A percentile compares a stretch with the other conserved stretches of the same genome.
phyloP scores from a whole-genome alignment of 2,113 vertebrate genomes.

The Anhinga rufa region DNA sequence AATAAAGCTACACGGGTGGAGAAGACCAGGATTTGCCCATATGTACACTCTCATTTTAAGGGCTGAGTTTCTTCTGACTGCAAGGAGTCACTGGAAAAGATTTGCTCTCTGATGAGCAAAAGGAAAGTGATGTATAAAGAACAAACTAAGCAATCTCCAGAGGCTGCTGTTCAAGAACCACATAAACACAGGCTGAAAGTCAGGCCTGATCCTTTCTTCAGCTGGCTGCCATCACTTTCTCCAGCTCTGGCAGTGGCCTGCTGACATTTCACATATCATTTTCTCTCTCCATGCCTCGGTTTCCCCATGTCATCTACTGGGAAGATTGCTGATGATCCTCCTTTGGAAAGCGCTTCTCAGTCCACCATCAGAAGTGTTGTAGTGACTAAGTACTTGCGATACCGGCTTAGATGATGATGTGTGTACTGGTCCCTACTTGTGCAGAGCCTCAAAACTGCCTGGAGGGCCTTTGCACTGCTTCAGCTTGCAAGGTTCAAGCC shows the following conservation, averaged over 20 bases:
- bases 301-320: background rate
- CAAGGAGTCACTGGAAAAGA: background rate
- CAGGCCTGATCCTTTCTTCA: background rate
- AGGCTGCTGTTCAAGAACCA: background rate
- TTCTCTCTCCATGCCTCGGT: background rate
- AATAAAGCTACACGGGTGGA: background rate
- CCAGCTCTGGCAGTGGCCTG: background rate
- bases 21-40: background rate
- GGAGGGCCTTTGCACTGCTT: background rate
- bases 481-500: background rate
- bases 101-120: background rate
- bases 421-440: background rate
- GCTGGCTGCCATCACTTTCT: background rate
- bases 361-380: background rate
- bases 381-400: accelerated
- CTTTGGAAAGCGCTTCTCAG: background rate
- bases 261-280: background rate
- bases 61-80: background rate
- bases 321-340: background rate
- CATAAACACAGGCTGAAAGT: background rate
- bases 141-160: background rate
- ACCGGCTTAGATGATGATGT: background rate
- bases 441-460: background rate
- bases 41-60: background rate
- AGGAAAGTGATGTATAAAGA: background rate